Conservation (phyloP, 2,113 vertebrate species). For the Poecile atricapillus region DNA sequence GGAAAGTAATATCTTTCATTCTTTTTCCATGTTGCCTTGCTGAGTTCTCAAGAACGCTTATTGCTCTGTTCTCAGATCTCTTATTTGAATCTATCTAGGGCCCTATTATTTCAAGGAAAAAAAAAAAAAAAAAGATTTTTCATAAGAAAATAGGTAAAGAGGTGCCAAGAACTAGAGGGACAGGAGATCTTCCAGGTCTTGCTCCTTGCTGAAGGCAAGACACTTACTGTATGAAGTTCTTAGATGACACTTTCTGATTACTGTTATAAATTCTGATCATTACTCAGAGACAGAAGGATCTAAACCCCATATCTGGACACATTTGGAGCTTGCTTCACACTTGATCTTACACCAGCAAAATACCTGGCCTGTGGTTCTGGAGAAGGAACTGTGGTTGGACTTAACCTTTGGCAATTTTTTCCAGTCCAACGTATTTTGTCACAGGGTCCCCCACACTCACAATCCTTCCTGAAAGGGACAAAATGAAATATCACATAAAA, state of each 20-base stretch:
- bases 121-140: not conserved
- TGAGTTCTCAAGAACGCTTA: not conserved
- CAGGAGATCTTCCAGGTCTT: not conserved
- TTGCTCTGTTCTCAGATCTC: not conserved
- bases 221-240: not conserved
- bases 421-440: constrained; percentile 92
- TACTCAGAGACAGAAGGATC: not conserved
- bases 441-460: constrained; percentile 93
- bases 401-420: constrained; percentile 97
- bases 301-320: not conserved
- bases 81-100: not conserved
- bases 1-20: not conserved
- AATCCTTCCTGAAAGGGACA: constrained; percentile 82
- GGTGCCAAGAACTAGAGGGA: not conserved
- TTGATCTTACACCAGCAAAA: not conserved
- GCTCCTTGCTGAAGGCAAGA: not conserved
- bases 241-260: not conserved
- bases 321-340: not conserved
- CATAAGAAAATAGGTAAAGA: not conserved
- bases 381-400: constrained; percentile 37
- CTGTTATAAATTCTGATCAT: not conserved
- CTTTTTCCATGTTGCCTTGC: not conserved
- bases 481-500: not conserved
- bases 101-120: not conserved
- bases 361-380: not conserved